Evolutionary conservation across 2,888 invertebrate species (phyloP).

Genomic region (Hirtodrosophila duncani): DNA sequence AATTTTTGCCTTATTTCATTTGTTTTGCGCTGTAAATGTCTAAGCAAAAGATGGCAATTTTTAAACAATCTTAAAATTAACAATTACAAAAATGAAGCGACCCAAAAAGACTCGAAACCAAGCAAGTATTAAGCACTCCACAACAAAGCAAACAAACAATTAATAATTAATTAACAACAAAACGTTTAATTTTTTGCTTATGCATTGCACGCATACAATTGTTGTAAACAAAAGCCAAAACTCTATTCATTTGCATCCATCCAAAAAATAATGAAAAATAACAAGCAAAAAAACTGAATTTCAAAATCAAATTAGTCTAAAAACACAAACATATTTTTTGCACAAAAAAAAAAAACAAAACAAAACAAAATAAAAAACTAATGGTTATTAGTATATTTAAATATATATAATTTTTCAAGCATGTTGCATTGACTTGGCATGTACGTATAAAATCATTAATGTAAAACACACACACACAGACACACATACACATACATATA

Average conservation of each 20-base stretch:
- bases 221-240: constrained; percentile 55
- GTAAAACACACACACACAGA: constrained; percentile 29
- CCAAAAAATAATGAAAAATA: constrained; percentile 42
- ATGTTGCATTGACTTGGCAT: neutral
- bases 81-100: constrained; percentile 41
- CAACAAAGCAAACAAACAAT: constrained; percentile 48
- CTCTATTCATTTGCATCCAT: constrained; percentile 66
- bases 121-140: constrained; percentile 77
- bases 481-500: constrained; percentile 29
- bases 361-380: constrained; percentile 19
- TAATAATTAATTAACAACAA: constrained; percentile 23
- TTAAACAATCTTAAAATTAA: constrained; percentile 71
- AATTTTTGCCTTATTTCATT: constrained; percentile 33
- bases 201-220: constrained; percentile 52
- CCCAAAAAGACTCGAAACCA: constrained; percentile 78
- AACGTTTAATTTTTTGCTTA: constrained; percentile 58
- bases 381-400: constrained; percentile 55
- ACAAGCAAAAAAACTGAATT: constrained; percentile 47
- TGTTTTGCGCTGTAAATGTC: constrained; percentile 53
- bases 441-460: constrained; percentile 18
- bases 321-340: constrained; percentile 52
- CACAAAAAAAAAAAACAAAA: constrained; percentile 53
- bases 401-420: neutral
- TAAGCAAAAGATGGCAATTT: constrained; percentile 52
- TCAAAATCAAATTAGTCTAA: constrained; percentile 67